Evolutionary conservation across 2,113 vertebrate species (phyloP).

Genomic region (Hippopotamus amphibius): DNA sequence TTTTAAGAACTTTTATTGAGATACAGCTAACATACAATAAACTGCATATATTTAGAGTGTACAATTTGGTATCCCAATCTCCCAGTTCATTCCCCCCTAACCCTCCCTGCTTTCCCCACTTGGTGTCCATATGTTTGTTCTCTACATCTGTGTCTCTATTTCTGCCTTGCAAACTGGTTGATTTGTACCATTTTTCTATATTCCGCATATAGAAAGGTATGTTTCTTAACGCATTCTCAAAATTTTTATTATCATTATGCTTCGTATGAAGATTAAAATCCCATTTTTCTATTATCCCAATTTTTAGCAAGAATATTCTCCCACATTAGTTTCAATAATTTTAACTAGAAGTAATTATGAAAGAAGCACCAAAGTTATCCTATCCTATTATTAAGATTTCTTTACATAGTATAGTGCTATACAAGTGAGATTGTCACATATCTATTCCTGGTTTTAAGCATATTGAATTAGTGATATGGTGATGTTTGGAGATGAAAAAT

Average conservation of each 20-base stretch:
- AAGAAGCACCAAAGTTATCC: not conserved
- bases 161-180: too few relatives aligned
- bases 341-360: not conserved
- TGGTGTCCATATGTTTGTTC: too few relatives aligned
- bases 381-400: not conserved
- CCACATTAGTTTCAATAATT: not conserved
- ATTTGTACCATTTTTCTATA: too few relatives aligned
- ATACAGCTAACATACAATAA: too few relatives aligned
- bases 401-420: not conserved
- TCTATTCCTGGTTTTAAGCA: not conserved
- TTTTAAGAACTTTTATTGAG: too few relatives aligned
- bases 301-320: not conserved
- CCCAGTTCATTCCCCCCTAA: too few relatives aligned
- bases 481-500: not conserved
- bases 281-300: not conserved
- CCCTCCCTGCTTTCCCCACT: too few relatives aligned
- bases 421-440: not conserved
- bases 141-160: too few relatives aligned
- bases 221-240: not conserved
- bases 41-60: too few relatives aligned
- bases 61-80: too few relatives aligned
- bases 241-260: not conserved
- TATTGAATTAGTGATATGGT: not conserved
- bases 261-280: not conserved
- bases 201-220: conserved; percentile 81